phyloP scores from a whole-genome alignment of 2,113 vertebrate genomes.

The Myotis davidii region DNA sequence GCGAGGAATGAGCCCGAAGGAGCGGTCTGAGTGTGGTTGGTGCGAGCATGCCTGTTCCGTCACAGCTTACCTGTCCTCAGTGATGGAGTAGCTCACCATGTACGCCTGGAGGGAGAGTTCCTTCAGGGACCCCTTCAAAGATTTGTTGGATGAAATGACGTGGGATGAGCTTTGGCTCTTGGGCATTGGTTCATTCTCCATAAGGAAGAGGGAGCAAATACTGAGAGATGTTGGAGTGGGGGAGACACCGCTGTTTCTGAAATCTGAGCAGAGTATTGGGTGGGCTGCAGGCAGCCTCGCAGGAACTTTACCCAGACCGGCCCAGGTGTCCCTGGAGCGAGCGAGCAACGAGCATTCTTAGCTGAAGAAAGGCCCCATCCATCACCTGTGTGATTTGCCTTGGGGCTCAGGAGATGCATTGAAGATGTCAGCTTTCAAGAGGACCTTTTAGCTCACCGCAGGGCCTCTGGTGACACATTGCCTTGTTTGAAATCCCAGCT shows the following conservation, averaged over 20 bases:
- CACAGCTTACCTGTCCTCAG: not conserved
- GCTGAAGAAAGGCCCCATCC: not conserved
- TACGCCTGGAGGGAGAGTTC: not conserved
- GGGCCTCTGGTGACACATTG: not conserved
- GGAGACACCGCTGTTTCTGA: not conserved
- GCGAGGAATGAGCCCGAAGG: not conserved
- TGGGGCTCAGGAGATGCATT: not conserved
- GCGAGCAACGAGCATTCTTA: not conserved
- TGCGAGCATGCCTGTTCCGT: not conserved
- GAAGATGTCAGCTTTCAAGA: not conserved
- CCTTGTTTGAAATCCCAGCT: not conserved
- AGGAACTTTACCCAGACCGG: not conserved
- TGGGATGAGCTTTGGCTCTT: not conserved
- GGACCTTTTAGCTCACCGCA: not conserved
- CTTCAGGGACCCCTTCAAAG: not conserved
- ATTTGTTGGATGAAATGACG: not conserved
- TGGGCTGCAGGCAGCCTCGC: not conserved
- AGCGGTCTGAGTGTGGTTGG: not conserved
- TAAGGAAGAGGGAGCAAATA: not conserved
- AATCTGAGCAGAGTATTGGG: not conserved
- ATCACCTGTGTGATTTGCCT: not conserved
- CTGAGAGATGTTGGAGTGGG: not conserved
- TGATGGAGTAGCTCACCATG: not conserved
- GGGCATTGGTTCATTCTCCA: not conserved
- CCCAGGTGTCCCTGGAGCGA: too few species aligned